phyloP scores from a whole-genome alignment of 2,797 vertebrate species.

The Betta splendens region DNA sequence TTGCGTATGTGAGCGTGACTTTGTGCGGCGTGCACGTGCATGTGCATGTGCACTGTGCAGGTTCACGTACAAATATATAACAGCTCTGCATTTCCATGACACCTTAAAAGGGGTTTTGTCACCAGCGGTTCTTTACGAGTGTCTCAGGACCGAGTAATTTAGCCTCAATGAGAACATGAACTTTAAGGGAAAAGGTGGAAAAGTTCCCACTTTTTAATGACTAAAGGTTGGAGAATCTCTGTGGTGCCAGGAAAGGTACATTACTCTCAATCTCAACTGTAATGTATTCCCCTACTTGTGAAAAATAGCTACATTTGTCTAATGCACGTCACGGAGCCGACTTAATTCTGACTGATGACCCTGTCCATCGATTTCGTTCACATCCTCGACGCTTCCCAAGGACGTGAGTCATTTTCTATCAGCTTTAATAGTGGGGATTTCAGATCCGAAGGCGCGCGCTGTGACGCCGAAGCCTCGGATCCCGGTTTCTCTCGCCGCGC shows the following conservation, averaged over 20 bases:
- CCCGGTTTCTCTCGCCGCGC: too few relatives aligned
- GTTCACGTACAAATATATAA: slow-evolving; percentile 73
- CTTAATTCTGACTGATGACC: slow-evolving; percentile 76
- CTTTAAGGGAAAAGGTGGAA: slow-evolving; percentile 78
- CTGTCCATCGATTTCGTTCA: slow-evolving; percentile 67
- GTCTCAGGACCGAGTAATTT: slow-evolving; percentile 86
- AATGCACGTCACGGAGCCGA: slow-evolving; percentile 73
- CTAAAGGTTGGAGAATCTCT: slow-evolving; percentile 76
- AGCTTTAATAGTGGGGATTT: slow-evolving; percentile 39
- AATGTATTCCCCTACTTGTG: slow-evolving; percentile 73
- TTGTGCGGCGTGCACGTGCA: slow-evolving; percentile 23
- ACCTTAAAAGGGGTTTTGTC: slow-evolving; percentile 84
- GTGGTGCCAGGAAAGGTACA: slow-evolving; percentile 76
- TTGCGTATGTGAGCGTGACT: slow-evolving; percentile 70
- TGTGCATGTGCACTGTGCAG: slow-evolving; percentile 65
- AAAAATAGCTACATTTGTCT: slow-evolving; percentile 80
- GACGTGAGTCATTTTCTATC: slow-evolving; percentile 68
- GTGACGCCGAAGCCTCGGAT: slow-evolving; percentile 14
- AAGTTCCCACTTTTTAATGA: slow-evolving; percentile 78
- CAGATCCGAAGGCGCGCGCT: slow-evolving; percentile 32
- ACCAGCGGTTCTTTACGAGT: slow-evolving; percentile 86
- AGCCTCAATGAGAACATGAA: slow-evolving; percentile 84
- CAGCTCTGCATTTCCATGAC: slow-evolving; percentile 80
- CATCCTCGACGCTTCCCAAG: slow-evolving; percentile 67
- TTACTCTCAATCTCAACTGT: slow-evolving; percentile 76